These are phyloP conservation scores for Pedetes capensis DNA, from an alignment of 2,113 vertebrate species.

Conservation along the genomic window DNA sequence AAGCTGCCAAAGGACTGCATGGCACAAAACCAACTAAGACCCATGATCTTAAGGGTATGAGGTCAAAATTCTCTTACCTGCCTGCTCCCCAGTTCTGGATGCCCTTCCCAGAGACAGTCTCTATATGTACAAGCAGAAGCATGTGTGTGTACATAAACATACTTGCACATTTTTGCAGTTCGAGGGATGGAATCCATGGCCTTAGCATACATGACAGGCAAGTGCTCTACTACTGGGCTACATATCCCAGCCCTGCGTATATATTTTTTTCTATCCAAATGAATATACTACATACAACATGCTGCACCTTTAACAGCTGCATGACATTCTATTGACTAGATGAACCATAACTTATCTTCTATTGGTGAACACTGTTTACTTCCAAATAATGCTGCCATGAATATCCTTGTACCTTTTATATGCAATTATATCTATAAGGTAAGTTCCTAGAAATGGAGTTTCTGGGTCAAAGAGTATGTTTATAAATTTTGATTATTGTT, in stretches of 20 bases:
- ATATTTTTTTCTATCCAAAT: background rate
- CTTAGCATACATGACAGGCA: background rate
- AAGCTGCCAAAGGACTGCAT: background rate
- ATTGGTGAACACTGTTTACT: background rate
- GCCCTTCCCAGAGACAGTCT: background rate
- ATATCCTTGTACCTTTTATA: constrained; percentile 5
- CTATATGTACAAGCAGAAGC: too few relatives aligned
- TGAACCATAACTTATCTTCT: background rate
- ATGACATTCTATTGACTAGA: background rate
- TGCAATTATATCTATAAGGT: background rate
- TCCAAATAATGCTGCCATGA: background rate
- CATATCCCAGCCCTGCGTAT: background rate
- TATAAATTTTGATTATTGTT: too few relatives aligned
- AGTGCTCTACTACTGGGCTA: background rate
- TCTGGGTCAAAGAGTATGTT: background rate
- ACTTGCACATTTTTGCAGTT: background rate
- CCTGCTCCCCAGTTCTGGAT: background rate
- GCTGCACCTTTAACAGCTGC: background rate
- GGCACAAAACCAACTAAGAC: background rate
- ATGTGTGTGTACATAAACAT: background rate
- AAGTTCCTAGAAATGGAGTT: background rate
- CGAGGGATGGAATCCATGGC: background rate
- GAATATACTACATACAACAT: background rate
- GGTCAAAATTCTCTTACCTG: background rate
- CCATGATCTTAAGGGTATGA: background rate